Conservation (phyloP, 2,113 vertebrate genomes). For the Tachysurus vachellii region DNA sequence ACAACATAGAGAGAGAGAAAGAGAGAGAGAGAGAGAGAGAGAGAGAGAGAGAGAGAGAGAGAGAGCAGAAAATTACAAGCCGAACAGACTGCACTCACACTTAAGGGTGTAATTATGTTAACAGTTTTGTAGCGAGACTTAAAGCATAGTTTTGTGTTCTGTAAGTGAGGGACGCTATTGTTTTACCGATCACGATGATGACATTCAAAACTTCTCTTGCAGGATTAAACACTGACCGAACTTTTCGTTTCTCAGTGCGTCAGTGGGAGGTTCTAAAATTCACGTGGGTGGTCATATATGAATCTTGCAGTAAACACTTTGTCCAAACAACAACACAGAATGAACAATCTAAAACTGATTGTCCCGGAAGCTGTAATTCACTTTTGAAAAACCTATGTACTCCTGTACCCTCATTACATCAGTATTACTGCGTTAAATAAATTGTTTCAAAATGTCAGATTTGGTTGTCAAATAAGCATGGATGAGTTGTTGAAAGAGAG, state of each 20-base stretch:
- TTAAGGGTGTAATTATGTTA: conserved; percentile 43
- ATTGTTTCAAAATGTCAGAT: no score
- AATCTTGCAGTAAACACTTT: neutral
- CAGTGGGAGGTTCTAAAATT: neutral
- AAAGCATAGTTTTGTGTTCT: neutral
- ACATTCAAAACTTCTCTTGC: neutral
- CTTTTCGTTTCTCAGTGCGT: neutral
- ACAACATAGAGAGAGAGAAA: conserved; percentile 16
- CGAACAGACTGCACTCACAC: conserved; percentile 20
- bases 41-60: neutral
- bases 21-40: conserved; percentile 18
- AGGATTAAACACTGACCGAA: neutral
- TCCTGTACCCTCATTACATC: no score
- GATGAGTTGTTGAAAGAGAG: no score
- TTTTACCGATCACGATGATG: neutral
- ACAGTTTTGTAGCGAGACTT: conserved; percentile 17
- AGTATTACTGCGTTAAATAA: no score
- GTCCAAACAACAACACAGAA: neutral
- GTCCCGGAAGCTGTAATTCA: no score
- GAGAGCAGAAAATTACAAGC: conserved; percentile 31
- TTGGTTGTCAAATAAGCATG: no score
- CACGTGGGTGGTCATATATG: neutral
- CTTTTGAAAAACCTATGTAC: no score
- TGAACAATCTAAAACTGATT: no score
- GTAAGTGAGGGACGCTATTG: neutral